Percentiles rank a stretch among this genome's conserved stretches.
Evolutionary conservation across 2,888 invertebrate genomes (phyloP).

Genomic region (Agapostemon virescens): DNA sequence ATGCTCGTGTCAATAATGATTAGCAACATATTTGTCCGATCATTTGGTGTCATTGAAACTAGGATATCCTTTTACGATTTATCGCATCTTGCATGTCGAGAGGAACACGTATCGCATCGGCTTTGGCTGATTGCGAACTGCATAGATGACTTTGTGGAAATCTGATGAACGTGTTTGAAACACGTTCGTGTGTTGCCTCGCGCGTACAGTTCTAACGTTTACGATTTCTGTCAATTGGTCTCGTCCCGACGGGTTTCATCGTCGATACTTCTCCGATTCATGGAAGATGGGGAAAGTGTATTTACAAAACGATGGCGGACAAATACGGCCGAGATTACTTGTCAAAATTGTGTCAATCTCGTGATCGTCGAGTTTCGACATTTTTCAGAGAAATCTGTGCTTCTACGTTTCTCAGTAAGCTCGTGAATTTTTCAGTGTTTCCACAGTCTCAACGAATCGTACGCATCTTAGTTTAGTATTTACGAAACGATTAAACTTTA

Average conservation of each 20-base stretch:
- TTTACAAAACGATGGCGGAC: conserved; percentile 62
- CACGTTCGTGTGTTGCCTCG: neutral
- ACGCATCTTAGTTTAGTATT: neutral
- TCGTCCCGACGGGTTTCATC: neutral
- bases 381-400: conserved; percentile 55
- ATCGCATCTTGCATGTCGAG: neutral
- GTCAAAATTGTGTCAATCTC: conserved; percentile 75
- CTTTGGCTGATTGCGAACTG: conserved; percentile 35
- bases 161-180: conserved; percentile 20
- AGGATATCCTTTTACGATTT: conserved; percentile 3
- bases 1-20: neutral
- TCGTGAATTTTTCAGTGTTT: neutral
- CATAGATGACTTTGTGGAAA: conserved; percentile 31
- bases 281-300: conserved; percentile 57
- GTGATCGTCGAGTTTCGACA: conserved; percentile 55
- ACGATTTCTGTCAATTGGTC: neutral
- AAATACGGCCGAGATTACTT: conserved; percentile 65
- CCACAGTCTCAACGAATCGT: neutral
- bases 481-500: neutral
- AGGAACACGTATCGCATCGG: conserved; percentile 39
- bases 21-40: neutral
- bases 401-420: neutral
- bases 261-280: conserved; percentile 16
- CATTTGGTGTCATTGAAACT: neutral
- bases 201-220: neutral